phyloP scores from a whole-genome alignment of 1,140 invertebrate genomes.

The Drosophila ogumai region DNA sequence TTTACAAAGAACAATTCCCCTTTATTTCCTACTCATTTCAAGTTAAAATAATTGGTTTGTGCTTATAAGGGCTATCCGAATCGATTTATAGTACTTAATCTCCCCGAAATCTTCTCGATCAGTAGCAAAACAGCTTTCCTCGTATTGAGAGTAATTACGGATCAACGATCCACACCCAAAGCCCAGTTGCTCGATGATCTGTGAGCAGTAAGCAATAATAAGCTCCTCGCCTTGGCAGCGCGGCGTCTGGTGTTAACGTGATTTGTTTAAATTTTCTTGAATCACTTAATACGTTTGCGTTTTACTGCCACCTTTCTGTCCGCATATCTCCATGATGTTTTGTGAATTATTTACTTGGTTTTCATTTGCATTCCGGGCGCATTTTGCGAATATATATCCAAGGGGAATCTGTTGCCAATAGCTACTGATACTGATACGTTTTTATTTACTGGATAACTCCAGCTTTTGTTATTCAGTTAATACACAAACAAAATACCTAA shows the following conservation, averaged over 20 bases:
- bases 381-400: conserved; percentile 35
- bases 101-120: no score
- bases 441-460: background rate
- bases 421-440: conserved; percentile 1
- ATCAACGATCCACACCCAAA: conserved; percentile 35
- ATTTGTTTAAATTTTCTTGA: conserved; percentile 57
- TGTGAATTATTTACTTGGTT: conserved; percentile 18
- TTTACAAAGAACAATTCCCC: background rate
- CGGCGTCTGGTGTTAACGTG: conserved; percentile 43
- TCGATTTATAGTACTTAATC: background rate
- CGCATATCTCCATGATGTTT: conserved; percentile 11
- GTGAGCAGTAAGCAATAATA: conserved; percentile 22
- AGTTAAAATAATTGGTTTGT: background rate
- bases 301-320: conserved; percentile 44
- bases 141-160: conserved; percentile 20
- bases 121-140: background rate
- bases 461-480: background rate
- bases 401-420: conserved; percentile 39
- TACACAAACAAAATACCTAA: background rate
- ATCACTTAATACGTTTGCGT: conserved; percentile 23
- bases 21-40: background rate
- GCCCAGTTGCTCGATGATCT: conserved; percentile 28
- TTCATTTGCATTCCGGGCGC: conserved; percentile 68
- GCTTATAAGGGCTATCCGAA: background rate
- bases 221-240: conserved; percentile 22